Conservation (phyloP, 2,888 invertebrate species). For the Drosophila neutralis region DNA sequence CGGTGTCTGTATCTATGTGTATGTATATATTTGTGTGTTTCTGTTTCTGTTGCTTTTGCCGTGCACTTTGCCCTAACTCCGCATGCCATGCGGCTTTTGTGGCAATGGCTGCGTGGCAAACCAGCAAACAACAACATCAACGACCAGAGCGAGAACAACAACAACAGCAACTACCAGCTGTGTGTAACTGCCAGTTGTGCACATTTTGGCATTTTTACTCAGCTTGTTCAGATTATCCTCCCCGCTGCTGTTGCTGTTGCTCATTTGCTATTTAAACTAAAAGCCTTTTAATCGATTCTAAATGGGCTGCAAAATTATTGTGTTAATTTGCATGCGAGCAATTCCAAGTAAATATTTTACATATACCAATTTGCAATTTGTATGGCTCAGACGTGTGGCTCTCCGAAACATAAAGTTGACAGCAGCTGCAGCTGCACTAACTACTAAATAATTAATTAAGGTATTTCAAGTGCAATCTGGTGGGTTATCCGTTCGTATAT, state of each 20-base stretch:
- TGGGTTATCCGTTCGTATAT: conserved; percentile 2
- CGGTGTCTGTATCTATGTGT: conserved; percentile 10
- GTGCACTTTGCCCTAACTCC: conserved; percentile 63
- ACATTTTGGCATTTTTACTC: conserved; percentile 47
- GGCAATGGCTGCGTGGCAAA: conserved; percentile 62
- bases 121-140: conserved; percentile 46
- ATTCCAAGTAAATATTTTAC: conserved; percentile 30
- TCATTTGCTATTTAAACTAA: conserved; percentile 55
- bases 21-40: conserved; percentile 14
- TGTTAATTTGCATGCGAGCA: conserved; percentile 45
- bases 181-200: conserved; percentile 31
- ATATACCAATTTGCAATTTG: conserved; percentile 9
- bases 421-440: conserved; percentile 16
- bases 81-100: conserved; percentile 73
- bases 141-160: background rate
- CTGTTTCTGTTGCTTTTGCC: conserved; percentile 9
- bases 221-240: background rate
- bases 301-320: conserved; percentile 69
- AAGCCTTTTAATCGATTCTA: conserved; percentile 78
- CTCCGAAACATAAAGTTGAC: conserved; percentile 11
- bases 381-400: conserved; percentile 16
- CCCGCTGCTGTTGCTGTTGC: background rate
- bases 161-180: conserved; percentile 15
- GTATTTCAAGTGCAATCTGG: conserved; percentile 20
- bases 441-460: conserved; percentile 36